Evolutionary conservation across 2,113 vertebrate species (phyloP).

Genomic region (Mormyrus lacerda): DNA sequence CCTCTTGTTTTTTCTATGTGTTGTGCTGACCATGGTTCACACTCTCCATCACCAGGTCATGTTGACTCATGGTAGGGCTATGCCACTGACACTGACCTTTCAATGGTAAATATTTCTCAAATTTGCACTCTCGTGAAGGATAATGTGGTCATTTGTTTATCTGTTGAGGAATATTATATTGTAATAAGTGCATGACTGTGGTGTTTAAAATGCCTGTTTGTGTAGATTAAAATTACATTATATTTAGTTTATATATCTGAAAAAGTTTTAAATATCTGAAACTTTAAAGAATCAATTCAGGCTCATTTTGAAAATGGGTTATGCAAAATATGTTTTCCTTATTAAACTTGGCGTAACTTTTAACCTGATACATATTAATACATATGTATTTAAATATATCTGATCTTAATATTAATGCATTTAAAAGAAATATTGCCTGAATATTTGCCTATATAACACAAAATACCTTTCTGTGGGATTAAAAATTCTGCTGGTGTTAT

Average conservation of each 20-base stretch:
- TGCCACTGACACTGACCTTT: conserved; percentile 50
- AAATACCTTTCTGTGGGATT: not conserved
- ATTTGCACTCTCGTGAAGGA: conserved; percentile 59
- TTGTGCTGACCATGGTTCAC: conserved; percentile 44
- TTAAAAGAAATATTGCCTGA: conserved; percentile 12
- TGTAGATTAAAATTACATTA: conserved; percentile 25
- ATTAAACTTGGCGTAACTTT: conserved; percentile 15
- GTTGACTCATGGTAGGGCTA: conserved; percentile 55
- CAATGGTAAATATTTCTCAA: conserved; percentile 41
- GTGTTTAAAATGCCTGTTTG: conserved; percentile 29
- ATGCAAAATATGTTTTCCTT: not conserved
- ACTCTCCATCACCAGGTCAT: conserved; percentile 24
- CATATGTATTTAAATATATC: not conserved
- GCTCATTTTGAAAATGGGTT: not conserved
- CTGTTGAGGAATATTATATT: conserved; percentile 51
- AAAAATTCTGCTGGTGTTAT: conserved; percentile 16
- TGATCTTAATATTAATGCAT: conserved; percentile 2
- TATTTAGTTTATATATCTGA: not conserved
- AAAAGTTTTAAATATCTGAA: not conserved
- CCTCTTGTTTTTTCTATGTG: conserved; percentile 42
- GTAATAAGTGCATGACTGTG: conserved; percentile 49
- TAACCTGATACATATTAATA: conserved; percentile 15
- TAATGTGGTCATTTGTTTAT: conserved; percentile 51
- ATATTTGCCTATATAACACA: conserved; percentile 14
- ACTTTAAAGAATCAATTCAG: not conserved